Evolutionary conservation across 2,797 vertebrate genomes (phyloP), one percentile per base, ranked within the genome.

Genomic region (Anabacerthia variegaticeps): DNA sequence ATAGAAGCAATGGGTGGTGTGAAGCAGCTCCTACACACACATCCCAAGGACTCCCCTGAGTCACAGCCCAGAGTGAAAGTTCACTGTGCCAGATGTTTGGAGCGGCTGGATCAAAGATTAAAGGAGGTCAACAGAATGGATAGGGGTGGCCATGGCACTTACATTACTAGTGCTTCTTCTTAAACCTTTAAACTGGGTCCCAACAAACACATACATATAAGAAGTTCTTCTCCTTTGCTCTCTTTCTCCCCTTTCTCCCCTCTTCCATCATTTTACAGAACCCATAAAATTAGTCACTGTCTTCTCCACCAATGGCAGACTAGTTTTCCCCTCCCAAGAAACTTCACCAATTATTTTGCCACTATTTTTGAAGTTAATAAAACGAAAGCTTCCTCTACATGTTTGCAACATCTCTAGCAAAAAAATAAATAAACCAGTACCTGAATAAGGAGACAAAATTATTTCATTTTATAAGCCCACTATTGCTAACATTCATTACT

Each of bases 51-150:
- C 14, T 81, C 22, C 18, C 28, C 0, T 81, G 85, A 92, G 79
- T 79, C 80, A 83, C 41, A 91, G 7, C 22, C 9, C n/a, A 59
- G 73, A 85, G 88, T 83, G 82, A 59, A 84, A 86, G 95, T 95
- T 87, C 91, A 75, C 37, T 68, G 58, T 95, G 58, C 89, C 96
- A 97, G 94, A 94, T 97, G 93, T 88, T 96, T 82, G 55, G 48
- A 93, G 92, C 91, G 96, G 73, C 94, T 96, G 92, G 52, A 95
- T 86, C 39, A 82, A 95, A 97, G 87, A 97, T 97, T 95, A 95
- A 95, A 95, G 67, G 67, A 91, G 23, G 43, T 54, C 81, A 89
- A 76, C 75, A 73, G 92, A 95, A 79, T 72, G 65, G 78, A 91
- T 71, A 80, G 44, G 48, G 32, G 39, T n/a, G 51, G 73, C 62